These are phyloP conservation scores for Palaemon carinicauda DNA, from an alignment of 1,140 invertebrate species.

Conservation along the genomic window DNA sequence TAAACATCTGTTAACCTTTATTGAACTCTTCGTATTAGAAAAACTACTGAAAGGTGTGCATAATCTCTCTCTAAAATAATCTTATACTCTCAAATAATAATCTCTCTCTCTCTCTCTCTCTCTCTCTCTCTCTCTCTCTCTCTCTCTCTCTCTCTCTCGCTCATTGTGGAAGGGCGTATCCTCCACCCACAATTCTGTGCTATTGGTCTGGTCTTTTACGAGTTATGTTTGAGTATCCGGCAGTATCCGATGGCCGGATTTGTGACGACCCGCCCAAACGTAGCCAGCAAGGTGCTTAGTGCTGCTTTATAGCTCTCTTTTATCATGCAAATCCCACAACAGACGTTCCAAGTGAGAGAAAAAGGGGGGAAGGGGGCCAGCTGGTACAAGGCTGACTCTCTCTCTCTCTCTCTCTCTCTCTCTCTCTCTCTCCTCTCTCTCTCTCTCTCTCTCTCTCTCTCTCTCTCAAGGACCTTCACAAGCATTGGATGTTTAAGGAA, in stretches of 20 bases:
- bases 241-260: background rate
- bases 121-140: background rate
- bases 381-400: background rate
- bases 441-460: background rate
- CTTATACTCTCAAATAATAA: background rate
- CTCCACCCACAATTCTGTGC: background rate
- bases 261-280: background rate
- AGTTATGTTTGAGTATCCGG: background rate
- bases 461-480: background rate
- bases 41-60: no score
- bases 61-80: no score
- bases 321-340: background rate
- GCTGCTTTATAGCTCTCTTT: background rate
- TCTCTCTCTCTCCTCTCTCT: background rate
- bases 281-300: constrained; percentile 7
- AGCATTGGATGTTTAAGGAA: background rate
- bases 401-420: background rate
- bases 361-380: background rate
- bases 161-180: background rate
- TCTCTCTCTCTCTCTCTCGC: no score
- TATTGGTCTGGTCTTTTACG: background rate
- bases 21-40: no score
- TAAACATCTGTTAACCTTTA: no score
- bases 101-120: background rate
- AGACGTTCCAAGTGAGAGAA: background rate